Evolutionary conservation across 2,797 vertebrate genomes (phyloP), one percentile per base, ranked within the genome.

Genomic region (Gymnoscopelus braueri): DNA sequence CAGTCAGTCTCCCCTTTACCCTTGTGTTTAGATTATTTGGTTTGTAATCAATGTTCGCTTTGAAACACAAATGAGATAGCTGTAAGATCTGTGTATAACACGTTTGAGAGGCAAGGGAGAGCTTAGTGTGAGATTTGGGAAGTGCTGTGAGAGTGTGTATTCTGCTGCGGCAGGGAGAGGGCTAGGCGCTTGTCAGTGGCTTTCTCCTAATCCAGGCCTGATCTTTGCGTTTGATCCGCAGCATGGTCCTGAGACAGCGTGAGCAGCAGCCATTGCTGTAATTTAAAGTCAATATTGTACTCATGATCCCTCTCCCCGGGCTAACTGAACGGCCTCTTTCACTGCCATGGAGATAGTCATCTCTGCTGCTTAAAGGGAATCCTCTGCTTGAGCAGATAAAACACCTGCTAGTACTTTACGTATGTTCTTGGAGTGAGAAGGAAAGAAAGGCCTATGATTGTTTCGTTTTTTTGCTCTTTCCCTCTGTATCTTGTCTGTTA

Each of bases 161-260:
- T 80, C 67, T 82, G 78, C 75, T 9, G 69, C 84, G 79, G 89
- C 87, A 78, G 75, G 82, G 80, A 79, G 65, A 79, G 79, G 47
- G 81, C 87, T 79, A 54, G 60, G 84, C 59, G 84, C 92, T 90
- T 93, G 92, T 92, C 91, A 90, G 92, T 89, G 90, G 93, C 92
- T 95, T 94, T 92, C 83, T 83, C 80, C 80, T 94, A 94, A 95
- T 94, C 93, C 93, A 14, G 81, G 87, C 84, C 90, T 95, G 93
- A 94, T 95, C 94, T 94, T 89, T 83, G 83, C 87, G 91, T 94
- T 94, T 95, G 94, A 94, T 93, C 92, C 90, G 59, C 88, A 86
- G 87, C 88, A 81, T 92, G 88, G 91, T 92, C 84, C 91, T 90
- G 93, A 92, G 91, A 92, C 87, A 72, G 88, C 84, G 79, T 90